Percentiles rank a stretch among this genome's conserved stretches.
Conservation (phyloP, 2,797 vertebrate genomes). For the Phoebastria nigripes region DNA sequence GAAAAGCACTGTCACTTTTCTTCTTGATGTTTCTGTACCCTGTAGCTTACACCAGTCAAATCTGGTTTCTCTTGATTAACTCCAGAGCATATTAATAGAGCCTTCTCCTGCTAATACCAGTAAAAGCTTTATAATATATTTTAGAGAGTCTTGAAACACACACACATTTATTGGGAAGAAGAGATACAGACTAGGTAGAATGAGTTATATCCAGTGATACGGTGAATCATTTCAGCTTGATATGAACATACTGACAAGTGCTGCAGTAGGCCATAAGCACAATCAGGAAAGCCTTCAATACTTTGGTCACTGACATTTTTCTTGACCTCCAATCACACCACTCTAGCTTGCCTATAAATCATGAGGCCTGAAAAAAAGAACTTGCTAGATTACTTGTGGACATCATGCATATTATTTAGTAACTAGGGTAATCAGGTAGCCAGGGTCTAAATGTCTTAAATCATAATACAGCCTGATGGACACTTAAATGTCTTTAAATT, state of each 20-base stretch:
- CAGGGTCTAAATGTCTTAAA: background rate
- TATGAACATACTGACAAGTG: background rate
- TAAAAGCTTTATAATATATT: background rate
- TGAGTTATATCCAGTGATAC: background rate
- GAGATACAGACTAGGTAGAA: background rate
- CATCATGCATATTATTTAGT: background rate
- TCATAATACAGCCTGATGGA: background rate
- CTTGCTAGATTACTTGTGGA: background rate
- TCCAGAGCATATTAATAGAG: background rate
- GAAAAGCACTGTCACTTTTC: background rate
- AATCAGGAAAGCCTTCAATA: background rate
- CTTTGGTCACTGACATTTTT: background rate
- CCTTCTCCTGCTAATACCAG: background rate
- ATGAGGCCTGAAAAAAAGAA: background rate
- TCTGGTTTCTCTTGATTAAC: background rate
- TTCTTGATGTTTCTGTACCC: background rate
- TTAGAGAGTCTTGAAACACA: background rate
- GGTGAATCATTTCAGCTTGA: background rate
- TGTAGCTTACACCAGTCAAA: background rate
- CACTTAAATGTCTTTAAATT: background rate
- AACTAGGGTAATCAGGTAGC: background rate
- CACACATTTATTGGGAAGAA: background rate
- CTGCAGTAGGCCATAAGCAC: background rate
- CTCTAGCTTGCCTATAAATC: background rate
- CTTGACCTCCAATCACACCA: background rate